Percentiles rank a stretch among this genome's conserved stretches.
phyloP scores from a whole-genome alignment of 2,797 vertebrate species.

The Hipposideros larvatus region DNA sequence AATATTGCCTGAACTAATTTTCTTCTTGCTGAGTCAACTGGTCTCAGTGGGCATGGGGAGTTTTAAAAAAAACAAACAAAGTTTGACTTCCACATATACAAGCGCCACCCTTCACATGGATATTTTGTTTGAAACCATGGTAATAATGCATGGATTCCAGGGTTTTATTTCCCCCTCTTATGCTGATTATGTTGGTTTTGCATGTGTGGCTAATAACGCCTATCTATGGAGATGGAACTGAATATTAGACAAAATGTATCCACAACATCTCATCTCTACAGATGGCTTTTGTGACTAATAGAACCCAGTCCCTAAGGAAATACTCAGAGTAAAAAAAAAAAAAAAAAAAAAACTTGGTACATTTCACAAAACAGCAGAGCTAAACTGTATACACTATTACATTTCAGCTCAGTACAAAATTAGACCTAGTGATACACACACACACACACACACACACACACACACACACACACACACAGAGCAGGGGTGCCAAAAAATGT shows the following conservation, averaged over 20 bases:
- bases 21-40: constrained; percentile 49
- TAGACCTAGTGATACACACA: background rate
- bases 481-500: too few relatives aligned
- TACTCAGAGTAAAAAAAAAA: background rate
- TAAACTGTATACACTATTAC: background rate
- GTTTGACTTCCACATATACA: background rate
- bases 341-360: background rate
- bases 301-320: background rate
- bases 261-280: background rate
- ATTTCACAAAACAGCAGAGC: background rate
- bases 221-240: background rate
- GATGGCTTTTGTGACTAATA: background rate
- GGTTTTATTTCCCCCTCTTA: background rate
- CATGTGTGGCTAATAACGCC: background rate
- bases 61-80: constrained; percentile 39
- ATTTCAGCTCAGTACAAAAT: constrained; percentile 5
- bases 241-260: background rate
- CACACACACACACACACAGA: too few relatives aligned
- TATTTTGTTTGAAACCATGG: constrained; percentile 10
- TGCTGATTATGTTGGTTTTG: background rate
- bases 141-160: background rate
- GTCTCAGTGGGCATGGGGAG: constrained; percentile 10
- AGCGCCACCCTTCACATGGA: background rate
- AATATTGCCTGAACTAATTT: constrained; percentile 9
- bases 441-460: too few relatives aligned